phyloP scores from a whole-genome alignment of 2,797 vertebrate genomes.

The Furcifer pardalis region DNA sequence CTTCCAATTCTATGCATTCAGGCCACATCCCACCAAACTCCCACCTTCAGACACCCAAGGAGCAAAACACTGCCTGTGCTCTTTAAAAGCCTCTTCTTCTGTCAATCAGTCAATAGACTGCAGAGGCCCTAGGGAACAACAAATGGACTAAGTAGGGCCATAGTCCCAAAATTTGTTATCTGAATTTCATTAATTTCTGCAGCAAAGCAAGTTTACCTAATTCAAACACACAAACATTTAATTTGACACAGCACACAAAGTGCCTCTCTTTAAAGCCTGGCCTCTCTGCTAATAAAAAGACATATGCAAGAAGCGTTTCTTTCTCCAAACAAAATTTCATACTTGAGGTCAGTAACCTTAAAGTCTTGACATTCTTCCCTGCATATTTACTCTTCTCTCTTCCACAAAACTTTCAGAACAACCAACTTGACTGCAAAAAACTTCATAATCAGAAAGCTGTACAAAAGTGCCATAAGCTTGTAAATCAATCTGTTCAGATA shows the following conservation, averaged over 20 bases:
- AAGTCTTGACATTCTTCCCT: neutral
- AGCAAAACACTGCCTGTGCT: neutral
- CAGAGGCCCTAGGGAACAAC: neutral
- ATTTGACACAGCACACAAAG: neutral
- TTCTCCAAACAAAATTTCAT: neutral
- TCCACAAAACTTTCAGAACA: neutral
- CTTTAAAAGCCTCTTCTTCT: neutral
- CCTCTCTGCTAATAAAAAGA: neutral
- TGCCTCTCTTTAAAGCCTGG: neutral
- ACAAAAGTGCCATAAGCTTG: slow-evolving; percentile 4
- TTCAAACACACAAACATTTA: neutral
- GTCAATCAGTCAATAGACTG: neutral
- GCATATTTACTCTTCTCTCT: neutral
- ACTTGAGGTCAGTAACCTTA: neutral
- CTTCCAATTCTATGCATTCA: neutral
- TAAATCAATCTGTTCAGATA: neutral
- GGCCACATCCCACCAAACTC: neutral
- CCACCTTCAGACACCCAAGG: neutral
- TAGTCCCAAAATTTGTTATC: too few species aligned
- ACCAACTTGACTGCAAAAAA: rapidly evolving
- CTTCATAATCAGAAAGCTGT: neutral
- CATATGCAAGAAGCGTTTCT: neutral
- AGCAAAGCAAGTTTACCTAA: neutral
- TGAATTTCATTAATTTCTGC: neutral
- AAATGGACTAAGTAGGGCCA: neutral